Evolutionary conservation across 1,140 invertebrate species (phyloP), one percentile per base, ranked within the genome.

Genomic region (Himalopsyche phryganea): DNA sequence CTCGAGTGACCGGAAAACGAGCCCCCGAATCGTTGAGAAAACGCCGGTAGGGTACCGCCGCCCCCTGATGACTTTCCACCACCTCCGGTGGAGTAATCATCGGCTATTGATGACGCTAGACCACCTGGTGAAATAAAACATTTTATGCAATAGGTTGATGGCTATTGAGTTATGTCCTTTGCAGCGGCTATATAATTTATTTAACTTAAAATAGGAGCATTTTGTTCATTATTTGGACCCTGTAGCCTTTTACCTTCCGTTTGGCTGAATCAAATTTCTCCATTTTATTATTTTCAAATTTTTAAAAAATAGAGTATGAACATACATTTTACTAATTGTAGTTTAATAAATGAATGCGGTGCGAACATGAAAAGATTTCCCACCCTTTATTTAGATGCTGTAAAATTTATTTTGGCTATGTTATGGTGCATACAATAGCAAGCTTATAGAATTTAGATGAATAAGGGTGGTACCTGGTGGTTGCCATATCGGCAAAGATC

Each of bases 21-120:
- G 23, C 50, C 50, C n/a, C 50, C 51, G 36, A 63, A 63, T 13
- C 61, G 36, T 50, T 63, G 61, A 9, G 54, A 57, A 41, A 62
- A 62, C 32, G 61, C 55, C 7, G 61, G 61, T 7, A 63, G 41
- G 7, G 41, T 33, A 1, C 55, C 56, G 14, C 56, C 56, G 18
- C 20, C 44, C 9, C 42, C 42, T 5, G 23, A 3, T 9, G 23
- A 28, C 9, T 19, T 45, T 7, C 36, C 49, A 40, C 17, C 35
- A 9, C 49, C 49, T 10, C 15, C 15, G 14, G 10, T 49, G 6
- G 23, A 45, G 40, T 52, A 50, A 3, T 62, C 49, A 1, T 61
- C 59, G 2, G 33, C 13, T 0, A 54, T 35, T 1, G 46, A 32
- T 0, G 60, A 32, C n/a, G 60, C 15, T 17, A 62, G 42, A 9